Evolutionary conservation across 2,888 invertebrate genomes (phyloP), one percentile per base, ranked within the genome.

Genomic region (Actias luna): DNA sequence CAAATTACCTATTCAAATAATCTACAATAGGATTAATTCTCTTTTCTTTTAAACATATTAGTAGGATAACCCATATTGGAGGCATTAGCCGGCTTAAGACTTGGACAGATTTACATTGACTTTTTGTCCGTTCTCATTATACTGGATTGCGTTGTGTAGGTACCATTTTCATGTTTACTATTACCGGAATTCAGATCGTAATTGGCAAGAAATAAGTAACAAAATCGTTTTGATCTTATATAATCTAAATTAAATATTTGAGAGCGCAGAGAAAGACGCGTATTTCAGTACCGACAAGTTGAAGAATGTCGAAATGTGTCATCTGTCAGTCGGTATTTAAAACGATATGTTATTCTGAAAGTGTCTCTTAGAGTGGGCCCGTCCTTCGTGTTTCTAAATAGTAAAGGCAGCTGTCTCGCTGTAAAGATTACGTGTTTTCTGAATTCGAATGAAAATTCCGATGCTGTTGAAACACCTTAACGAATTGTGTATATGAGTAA

Each of bases 291-390:
- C 82, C 83, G 89, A 91, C 91, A 91, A 91, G 91, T 91, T 91
- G 89, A 92, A 88, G 90, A 90, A 92, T 92, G 91, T 90, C 86
- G 88, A 92, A 90, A 92, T 89, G 92, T 92, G 92, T 92, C 92
- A 90, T 88, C 92, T 92, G 92, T 92, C 92, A 92, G 84, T 90
- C 80, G 92, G 88, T 84, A 87, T 92, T 92, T 92, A 92, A 87
- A 89, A 83, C 90, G 87, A 92, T 92, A 90, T 91, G 91, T 92
- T 92, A 89, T 88, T 89, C 83, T 83, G 83, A 79, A 88, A 85
- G 85, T 83, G 85, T 82, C 83, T 76, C 74, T 74, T 71, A 75
- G 70, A 76, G 81, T 78, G 76, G 78, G 74, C 78, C 75, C 79
- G 79, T 80, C 80, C 74, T 83, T 83, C 83, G 80, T 83, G 83